A percentile compares a stretch with the other conserved stretches of the same genome.
Conservation (phyloP, 2,113 vertebrate genomes). For the Patagioenas fasciata region DNA sequence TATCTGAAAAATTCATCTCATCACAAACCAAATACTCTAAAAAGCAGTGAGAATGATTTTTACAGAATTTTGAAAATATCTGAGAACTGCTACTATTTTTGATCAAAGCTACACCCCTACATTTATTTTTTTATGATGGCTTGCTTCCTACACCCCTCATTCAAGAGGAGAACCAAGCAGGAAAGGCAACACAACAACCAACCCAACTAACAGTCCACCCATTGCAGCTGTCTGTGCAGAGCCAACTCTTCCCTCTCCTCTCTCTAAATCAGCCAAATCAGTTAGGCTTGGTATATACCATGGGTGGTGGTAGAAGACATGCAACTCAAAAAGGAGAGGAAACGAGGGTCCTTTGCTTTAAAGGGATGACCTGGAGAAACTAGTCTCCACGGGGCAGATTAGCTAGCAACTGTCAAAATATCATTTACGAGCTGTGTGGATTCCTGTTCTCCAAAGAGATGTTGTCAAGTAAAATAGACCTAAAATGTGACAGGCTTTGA, state of each 20-base stretch:
- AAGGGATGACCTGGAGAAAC: conserved; percentile 6
- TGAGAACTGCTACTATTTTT: neutral
- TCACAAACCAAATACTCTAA: conserved; percentile 45
- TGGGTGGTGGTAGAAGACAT: neutral
- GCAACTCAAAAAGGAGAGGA: neutral
- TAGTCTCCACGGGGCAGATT: neutral
- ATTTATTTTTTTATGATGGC: neutral
- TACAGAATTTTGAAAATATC: neutral
- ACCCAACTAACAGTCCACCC: too few species aligned
- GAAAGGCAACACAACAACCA: neutral
- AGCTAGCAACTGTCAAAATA: conserved; percentile 36
- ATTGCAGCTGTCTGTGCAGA: neutral
- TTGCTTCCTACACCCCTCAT: neutral
- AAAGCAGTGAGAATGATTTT: neutral
- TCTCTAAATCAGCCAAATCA: neutral
- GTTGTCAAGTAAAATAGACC: conserved; percentile 33
- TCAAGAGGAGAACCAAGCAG: neutral
- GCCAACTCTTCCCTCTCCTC: neutral
- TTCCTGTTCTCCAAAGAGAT: conserved; percentile 51
- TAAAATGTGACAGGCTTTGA: conserved; percentile 35
- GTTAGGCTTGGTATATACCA: neutral
- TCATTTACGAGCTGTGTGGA: neutral
- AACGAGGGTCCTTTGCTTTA: neutral
- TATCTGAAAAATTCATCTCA: conserved; percentile 39
- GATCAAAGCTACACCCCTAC: neutral